phyloP scores from a whole-genome alignment of 2,888 invertebrate genomes.

The Girardia tigrina region DNA sequence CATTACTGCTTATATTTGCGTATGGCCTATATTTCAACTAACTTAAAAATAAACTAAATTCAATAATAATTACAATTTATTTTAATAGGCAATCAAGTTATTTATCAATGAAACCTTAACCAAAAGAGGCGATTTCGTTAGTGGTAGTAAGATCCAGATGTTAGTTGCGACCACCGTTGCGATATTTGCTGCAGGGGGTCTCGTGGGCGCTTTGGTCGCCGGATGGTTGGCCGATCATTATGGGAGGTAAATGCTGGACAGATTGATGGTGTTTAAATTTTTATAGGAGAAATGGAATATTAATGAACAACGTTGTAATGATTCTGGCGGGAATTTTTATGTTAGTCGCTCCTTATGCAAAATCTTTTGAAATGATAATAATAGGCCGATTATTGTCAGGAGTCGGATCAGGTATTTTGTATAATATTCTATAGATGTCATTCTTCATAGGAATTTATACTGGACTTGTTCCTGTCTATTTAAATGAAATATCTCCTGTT shows the following conservation, averaged over 20 bases:
- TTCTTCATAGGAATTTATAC: slow-evolving; percentile 70
- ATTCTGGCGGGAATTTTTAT: slow-evolving; percentile 81
- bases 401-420: slow-evolving; percentile 52
- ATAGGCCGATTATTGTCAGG: slow-evolving; percentile 92
- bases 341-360: slow-evolving; percentile 81
- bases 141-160: background rate
- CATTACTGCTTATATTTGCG: too few species aligned
- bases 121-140: background rate
- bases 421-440: background rate
- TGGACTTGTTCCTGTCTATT: slow-evolving; percentile 93
- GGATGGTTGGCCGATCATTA: slow-evolving; percentile 91
- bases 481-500: slow-evolving; percentile 88
- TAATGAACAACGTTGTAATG: slow-evolving; percentile 79
- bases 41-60: too few species aligned
- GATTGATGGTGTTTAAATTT: background rate
- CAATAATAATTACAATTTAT: too few species aligned
- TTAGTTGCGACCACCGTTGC: slow-evolving; percentile 56
- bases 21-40: too few species aligned
- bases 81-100: background rate
- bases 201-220: slow-evolving; percentile 87
- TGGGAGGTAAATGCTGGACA: slow-evolving; percentile 55
- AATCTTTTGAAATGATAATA: slow-evolving; percentile 87
- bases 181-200: slow-evolving; percentile 93
- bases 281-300: slow-evolving; percentile 25
- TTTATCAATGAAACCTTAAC: background rate